Base-by-base conservation (phyloP, 1,140 invertebrate genomes). In the Drosophila micromelanica region DNA sequence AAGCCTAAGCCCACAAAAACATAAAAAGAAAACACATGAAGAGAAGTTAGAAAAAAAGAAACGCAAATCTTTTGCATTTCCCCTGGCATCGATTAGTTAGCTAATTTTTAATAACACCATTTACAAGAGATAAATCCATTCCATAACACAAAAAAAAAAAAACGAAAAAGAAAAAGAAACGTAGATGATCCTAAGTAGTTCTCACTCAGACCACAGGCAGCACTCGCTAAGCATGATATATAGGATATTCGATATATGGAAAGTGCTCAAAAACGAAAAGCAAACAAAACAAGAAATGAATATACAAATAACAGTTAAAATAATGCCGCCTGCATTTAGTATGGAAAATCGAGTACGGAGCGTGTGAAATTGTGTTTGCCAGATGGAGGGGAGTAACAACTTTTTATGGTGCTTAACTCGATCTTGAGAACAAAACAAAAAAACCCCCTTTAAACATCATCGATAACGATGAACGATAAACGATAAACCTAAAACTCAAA, bases 371-470 rank as follows among this genome's bases (percentile, higher is more conserved):
- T 68, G 51, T 60, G 71, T 65, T 74, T 85, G 80, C 80, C 74
- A 72, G 61, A 32, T 72, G 52, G 38, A 57, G 52, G 38, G 55
- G 63, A 60, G 84, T 80, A 78, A 65, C 46, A 78, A 86, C 78
- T 87, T 78, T 77, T 73, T 60, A 86, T 86, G 81, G 81, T 86
- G 81, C 81, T 86, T 86, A 86, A 82, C 82, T 87, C 73, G 74
- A 87, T 78, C 78, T 81, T 77, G 65, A 86, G 65, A 71, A 85
- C 57, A 79, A 78, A 17, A 38, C 35, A 30, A 48, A 48, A 7
- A 30, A 48, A 48, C 4, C 52, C 80, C 68, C 15, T 17, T 32
- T 40, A 35, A 67, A 64, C 43, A 49, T 40, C 56, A 32, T 62
- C 40, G 35, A 65, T 70, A 62, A 54, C 64, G 57, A 69, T 68